Base-by-base conservation (phyloP, 2,888 invertebrate genomes). In the Aleiodes testaceus region DNA sequence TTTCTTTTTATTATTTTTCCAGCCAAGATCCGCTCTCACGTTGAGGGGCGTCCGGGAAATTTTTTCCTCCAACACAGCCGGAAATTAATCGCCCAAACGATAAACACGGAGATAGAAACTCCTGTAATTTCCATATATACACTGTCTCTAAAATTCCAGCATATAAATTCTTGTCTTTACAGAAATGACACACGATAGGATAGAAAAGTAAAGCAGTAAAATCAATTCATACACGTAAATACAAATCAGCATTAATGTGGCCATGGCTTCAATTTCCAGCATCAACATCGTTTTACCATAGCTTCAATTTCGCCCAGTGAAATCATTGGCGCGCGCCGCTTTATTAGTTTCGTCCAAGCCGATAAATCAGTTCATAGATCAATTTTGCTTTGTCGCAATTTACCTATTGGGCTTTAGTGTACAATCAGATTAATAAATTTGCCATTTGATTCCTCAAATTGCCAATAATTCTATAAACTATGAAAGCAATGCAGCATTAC, bases 301-400 rank as follows among this genome's bases (percentile, higher is more conserved):
- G 36, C 36, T 36, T 42, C 11, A 14, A 47, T 14, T 5, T 14
- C 26, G 16, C 45, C 52, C 16, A 18, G 18, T 59, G 59, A 59
- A 59, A 59, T 59, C 18, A 42, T 16, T 59, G 59, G 59, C 59
- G 59, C 55, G 12, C 59, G 42, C 49, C 61, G 84, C 82, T 85
- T 85, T 84, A 85, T 85, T 85, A 84, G 82, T 83, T 82, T 80
- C 26, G 47, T 72, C 64, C 64, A 18, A 52, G 78, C 74, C 78
- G 81, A 85, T 85, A 85, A 85, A 85, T 85, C 84, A 85, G 78
- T 6, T 66, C 77, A 75, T 78, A 79, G 84, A 85, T 85, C 84
- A 85, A 84, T 85, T 85, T 84, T 83, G 79, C 80, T 73, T 77
- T 70, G 77, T 78, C 78, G 78, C 79, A 79, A 84, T 83, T 83